These are phyloP conservation scores for Lepus europaeus DNA, from an alignment of 2,113 vertebrate species.

Conservation along the genomic window DNA sequence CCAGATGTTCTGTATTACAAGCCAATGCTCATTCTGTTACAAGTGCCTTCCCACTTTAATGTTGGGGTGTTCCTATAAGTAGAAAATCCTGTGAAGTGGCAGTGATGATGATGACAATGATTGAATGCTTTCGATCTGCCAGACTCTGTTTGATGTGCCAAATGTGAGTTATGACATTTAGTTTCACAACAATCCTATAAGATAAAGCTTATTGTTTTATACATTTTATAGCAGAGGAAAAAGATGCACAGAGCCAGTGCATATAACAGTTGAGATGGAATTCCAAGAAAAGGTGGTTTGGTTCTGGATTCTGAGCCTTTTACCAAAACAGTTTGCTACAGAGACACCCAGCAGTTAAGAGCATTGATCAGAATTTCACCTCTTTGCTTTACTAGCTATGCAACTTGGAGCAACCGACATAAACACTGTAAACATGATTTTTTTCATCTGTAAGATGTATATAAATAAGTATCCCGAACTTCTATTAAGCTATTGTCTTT, in stretches of 20 bases:
- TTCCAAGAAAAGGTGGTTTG: not conserved
- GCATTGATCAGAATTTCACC: not conserved
- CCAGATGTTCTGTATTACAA: not conserved
- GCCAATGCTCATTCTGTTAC: not conserved
- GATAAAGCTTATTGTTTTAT: not conserved
- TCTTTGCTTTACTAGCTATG: not conserved
- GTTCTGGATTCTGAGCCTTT: not conserved
- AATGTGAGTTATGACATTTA: constrained; percentile 24
- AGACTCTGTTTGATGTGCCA: not conserved
- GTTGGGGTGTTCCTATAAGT: not conserved
- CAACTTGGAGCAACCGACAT: not conserved
- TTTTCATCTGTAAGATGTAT: not conserved
- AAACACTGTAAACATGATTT: not conserved
- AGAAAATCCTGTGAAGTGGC: not conserved
- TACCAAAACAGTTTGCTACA: not conserved
- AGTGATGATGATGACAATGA: not conserved
- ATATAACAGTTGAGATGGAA: not conserved
- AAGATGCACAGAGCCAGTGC: not conserved
- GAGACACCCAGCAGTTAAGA: not conserved
- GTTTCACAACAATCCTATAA: not conserved
- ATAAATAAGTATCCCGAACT: constrained; percentile 47
- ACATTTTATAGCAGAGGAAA: not conserved
- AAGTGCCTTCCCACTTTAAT: not conserved
- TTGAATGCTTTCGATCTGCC: not conserved
- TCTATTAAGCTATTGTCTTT: constrained; percentile 57